A percentile compares a stretch with the other conserved stretches of the same genome.
Evolutionary conservation across 1,140 invertebrate genomes (phyloP).

Genomic region (Zaprionus africanus): DNA sequence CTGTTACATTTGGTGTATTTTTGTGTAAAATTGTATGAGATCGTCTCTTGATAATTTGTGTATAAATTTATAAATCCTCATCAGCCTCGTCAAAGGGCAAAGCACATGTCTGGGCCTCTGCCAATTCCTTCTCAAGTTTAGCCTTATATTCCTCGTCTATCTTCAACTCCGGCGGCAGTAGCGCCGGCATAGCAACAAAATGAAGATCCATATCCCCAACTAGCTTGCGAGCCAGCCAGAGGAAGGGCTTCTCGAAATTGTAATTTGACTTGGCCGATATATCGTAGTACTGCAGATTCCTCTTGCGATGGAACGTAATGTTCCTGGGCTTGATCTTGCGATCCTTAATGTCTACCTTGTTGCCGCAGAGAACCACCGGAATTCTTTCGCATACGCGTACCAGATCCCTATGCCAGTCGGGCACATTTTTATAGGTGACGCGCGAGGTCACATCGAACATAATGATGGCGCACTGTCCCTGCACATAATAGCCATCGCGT

Average conservation of each 20-base stretch:
- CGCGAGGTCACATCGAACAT: slow-evolving; percentile 99
- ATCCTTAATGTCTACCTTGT: slow-evolving; percentile 99
- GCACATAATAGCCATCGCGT: slow-evolving; percentile 99
- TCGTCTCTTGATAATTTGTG: background rate
- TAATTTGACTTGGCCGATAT: slow-evolving; percentile 99
- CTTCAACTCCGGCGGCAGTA: slow-evolving; percentile 98
- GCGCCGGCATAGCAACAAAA: slow-evolving; percentile 99
- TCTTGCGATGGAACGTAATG: slow-evolving; percentile 99
- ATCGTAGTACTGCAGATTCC: slow-evolving; percentile 99
- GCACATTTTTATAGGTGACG: slow-evolving; percentile 99
- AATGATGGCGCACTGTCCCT: slow-evolving; percentile 99
- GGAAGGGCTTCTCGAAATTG: slow-evolving; percentile 99
- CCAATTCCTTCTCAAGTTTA: slow-evolving; percentile 98
- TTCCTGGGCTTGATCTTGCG: slow-evolving; percentile 99
- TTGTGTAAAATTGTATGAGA: no score
- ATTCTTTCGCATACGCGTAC: slow-evolving; percentile 99
- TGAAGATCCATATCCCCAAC: slow-evolving; percentile 99
- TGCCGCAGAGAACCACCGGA: slow-evolving; percentile 98
- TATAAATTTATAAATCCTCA: slow-evolving; percentile 92
- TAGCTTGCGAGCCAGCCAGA: slow-evolving; percentile 98
- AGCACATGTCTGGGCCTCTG: slow-evolving; percentile 96
- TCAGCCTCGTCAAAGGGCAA: slow-evolving; percentile 98
- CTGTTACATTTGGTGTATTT: no score
- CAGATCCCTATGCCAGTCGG: slow-evolving; percentile 99
- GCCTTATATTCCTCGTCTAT: slow-evolving; percentile 98